Conservation (phyloP, 2,888 invertebrate species). For the Seladonia tumulorum region DNA sequence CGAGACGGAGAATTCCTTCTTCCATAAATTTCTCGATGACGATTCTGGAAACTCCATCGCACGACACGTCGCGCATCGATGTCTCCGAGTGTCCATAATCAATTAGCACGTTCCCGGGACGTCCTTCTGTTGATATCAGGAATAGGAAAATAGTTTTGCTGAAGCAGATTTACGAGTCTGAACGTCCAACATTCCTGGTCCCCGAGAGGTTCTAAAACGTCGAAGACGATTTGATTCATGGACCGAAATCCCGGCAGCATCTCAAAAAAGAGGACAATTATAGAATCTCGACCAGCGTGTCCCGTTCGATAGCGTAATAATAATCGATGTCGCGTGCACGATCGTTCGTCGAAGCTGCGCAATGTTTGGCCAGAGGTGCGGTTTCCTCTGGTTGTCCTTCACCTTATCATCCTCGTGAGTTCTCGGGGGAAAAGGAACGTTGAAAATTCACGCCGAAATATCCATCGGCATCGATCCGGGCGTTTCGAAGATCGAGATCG, state of each 20-base stretch:
- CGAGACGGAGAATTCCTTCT: not conserved
- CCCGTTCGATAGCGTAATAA: conserved; percentile 38
- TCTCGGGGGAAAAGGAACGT: no score
- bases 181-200: conserved; percentile 3
- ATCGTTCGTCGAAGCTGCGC: conserved; percentile 58
- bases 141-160: not conserved
- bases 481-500: not conserved
- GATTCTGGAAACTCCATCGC: not conserved
- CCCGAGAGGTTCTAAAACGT: not conserved
- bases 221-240: conserved; percentile 15
- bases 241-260: not conserved
- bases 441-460: no score
- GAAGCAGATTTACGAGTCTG: not conserved
- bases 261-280: not conserved
- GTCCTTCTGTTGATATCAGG: not conserved
- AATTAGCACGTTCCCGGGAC: not conserved
- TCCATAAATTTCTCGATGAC: not conserved
- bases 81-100: not conserved
- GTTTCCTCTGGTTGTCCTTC: conserved; percentile 61
- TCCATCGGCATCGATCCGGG: not conserved
- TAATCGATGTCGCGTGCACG: conserved; percentile 35
- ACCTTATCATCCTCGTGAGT: not conserved
- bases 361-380: conserved; percentile 72
- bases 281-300: conserved; percentile 13
- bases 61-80: not conserved